Base-by-base conservation (phyloP, 2,888 invertebrate species). In the Folsomia manolachei region DNA sequence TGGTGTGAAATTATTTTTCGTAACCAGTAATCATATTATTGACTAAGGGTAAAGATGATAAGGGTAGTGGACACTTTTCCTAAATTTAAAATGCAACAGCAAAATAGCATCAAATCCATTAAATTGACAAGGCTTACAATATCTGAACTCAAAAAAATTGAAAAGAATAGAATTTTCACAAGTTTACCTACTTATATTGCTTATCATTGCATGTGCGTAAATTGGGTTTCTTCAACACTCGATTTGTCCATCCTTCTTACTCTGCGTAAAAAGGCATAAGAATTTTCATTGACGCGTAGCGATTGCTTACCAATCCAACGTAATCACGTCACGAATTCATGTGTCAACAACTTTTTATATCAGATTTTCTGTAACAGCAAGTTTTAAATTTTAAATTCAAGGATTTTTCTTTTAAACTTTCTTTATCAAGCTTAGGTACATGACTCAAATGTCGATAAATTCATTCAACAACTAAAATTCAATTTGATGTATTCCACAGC, bases 301-400 rank as follows among this genome's bases (percentile, higher is more conserved):
- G 9, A 51, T 51, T 51, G 9, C 51, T 11, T 18, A 51, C 51
- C 51, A 51, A 51, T 51, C 9, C 51, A 51, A 51, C 51, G 18
- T 11, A 51, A 56, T 18, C 56, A 56, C 19, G 7, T 56, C 56
- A 56, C 56, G 56, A 56, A 56, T 56, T 56, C 56, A 56, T 56
- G 56, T 56, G 56, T 56, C 56, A 56, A n/a, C 51, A 51, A 51
- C 56, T 56, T 56, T 56, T 56, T 56, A 19, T 51, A n/a, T n/a
- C 11, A 56, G 7, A 19, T 21, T 56, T 56, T n/a, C n/a, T n/a
- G 19, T 14, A 7, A 56, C 4, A 56, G 4, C 18, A 56, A 56
- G 56, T 56, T 56, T 39, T 39, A 39, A 39, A 39, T 39, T 39
- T 14, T n/a, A n/a, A n/a, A 39, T 4, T 14, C 39, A 39, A 39